These are phyloP conservation scores for Achatina immaculata DNA, from an alignment of 1,140 invertebrate genomes.

Conservation along the genomic window DNA sequence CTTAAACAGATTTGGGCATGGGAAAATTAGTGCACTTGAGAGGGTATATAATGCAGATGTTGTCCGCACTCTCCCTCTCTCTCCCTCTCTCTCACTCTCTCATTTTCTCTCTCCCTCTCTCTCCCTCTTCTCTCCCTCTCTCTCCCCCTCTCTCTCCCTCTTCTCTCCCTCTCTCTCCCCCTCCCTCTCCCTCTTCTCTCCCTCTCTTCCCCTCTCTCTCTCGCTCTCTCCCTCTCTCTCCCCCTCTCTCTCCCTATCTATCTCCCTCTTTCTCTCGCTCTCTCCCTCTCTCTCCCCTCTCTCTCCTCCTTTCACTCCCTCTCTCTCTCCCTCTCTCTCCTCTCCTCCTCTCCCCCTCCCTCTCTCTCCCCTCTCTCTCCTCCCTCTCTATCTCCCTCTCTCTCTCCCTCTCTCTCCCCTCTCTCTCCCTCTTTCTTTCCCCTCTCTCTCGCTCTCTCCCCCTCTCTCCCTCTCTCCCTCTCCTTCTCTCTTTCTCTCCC, in stretches of 20 bases:
- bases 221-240: too few relatives aligned
- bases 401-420: neutral
- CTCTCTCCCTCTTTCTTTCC: neutral
- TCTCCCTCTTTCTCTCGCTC: neutral
- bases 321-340: neutral
- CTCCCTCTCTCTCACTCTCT: too few relatives aligned
- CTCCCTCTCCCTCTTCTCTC: neutral
- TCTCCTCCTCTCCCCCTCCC: neutral
- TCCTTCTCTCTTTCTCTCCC: neutral
- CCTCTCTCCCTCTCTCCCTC: slow-evolving; percentile 10
- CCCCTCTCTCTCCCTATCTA: neutral
- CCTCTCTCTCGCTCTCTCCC: neutral
- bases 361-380: neutral
- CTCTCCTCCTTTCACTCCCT: neutral
- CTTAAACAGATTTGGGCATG: too few relatives aligned
- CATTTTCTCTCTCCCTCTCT: too few relatives aligned
- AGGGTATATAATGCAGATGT: slow-evolving; percentile 34
- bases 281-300: neutral
- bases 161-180: too few relatives aligned
- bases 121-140: too few relatives aligned
- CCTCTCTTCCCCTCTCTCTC: neutral
- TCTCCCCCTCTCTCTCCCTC: too few relatives aligned
- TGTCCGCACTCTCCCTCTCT: too few relatives aligned
- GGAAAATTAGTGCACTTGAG: too few relatives aligned
- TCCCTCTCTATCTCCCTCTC: neutral